These are phyloP conservation scores for Plectrocnemia conspersa DNA, from an alignment of 1,140 invertebrate genomes.

Conservation along the genomic window DNA sequence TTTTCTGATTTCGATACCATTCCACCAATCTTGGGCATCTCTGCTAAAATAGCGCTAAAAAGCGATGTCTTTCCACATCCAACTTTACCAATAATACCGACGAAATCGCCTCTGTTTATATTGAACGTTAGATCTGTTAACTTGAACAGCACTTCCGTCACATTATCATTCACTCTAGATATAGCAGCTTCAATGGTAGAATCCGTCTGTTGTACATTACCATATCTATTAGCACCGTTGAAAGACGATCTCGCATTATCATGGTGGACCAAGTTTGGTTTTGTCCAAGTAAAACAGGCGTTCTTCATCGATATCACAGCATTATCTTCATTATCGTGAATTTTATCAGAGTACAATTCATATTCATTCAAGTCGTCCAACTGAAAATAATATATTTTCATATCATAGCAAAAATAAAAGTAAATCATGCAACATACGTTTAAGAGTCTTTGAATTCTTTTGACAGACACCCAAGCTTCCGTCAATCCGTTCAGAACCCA, in stretches of 20 bases:
- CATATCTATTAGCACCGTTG: constrained; percentile 17
- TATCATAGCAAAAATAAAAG: not conserved
- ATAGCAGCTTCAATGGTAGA: constrained; percentile 25
- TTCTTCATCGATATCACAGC: constrained; percentile 49
- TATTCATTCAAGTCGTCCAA: constrained; percentile 60
- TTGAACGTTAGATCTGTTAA: constrained; percentile 55
- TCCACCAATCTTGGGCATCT: constrained; percentile 63
- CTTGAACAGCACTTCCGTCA: constrained; percentile 42
- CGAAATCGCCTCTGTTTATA: constrained; percentile 59
- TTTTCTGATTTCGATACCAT: constrained; percentile 58
- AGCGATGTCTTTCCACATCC: constrained; percentile 77
- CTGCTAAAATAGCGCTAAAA: constrained; percentile 68
- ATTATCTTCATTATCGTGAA: constrained; percentile 45
- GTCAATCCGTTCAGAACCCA: constrained; percentile 97
- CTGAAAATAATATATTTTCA: constrained; percentile 39
- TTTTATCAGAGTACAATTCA: constrained; percentile 47
- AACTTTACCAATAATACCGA: constrained; percentile 68
- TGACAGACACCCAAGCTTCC: constrained; percentile 87
- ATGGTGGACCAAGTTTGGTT: no score
- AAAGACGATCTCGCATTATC: not conserved
- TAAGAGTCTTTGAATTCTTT: constrained; percentile 72
- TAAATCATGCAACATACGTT: constrained; percentile 52
- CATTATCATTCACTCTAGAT: constrained; percentile 5
- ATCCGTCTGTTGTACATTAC: constrained; percentile 31
- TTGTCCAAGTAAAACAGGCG: constrained; percentile 48